phyloP scores from a whole-genome alignment of 2,888 invertebrate genomes.

The Alloscopus bannaensis region DNA sequence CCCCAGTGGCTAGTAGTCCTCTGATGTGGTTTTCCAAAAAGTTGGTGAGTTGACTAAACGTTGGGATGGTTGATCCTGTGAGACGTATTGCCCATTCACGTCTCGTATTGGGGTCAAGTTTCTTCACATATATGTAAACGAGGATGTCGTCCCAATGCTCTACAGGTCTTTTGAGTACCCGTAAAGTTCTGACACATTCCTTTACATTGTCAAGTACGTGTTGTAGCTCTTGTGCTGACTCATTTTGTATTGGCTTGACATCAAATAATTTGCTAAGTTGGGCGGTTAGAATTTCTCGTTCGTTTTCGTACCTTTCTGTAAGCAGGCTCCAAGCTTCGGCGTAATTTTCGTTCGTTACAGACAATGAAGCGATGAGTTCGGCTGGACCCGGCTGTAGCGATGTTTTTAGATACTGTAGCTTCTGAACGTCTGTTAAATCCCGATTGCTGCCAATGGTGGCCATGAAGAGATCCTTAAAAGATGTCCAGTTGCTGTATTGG shows the following conservation, averaged over 20 bases:
- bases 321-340: constrained; percentile 49
- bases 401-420: constrained; percentile 38
- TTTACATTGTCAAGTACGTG: background rate
- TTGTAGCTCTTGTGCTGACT: background rate
- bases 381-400: constrained; percentile 33
- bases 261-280: constrained; percentile 6
- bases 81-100: constrained; percentile 22
- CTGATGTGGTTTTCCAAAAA: constrained; percentile 25
- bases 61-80: background rate
- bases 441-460: constrained; percentile 18
- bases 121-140: background rate
- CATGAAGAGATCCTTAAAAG: constrained; percentile 40
- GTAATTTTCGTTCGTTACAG: constrained; percentile 41
- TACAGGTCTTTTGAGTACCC: constrained; percentile 6
- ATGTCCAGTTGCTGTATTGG: constrained; percentile 32
- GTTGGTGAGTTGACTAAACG: background rate
- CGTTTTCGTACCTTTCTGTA: constrained; percentile 41
- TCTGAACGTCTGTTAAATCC: constrained; percentile 11
- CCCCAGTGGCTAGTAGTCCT: constrained; percentile 13
- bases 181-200: constrained; percentile 13
- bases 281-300: constrained; percentile 26
- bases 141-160: constrained; percentile 31
- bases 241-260: background rate
- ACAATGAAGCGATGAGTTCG: constrained; percentile 4
- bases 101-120: constrained; percentile 24